phyloP scores from a whole-genome alignment of 2,888 invertebrate genomes.

The Erannis defoliaria region DNA sequence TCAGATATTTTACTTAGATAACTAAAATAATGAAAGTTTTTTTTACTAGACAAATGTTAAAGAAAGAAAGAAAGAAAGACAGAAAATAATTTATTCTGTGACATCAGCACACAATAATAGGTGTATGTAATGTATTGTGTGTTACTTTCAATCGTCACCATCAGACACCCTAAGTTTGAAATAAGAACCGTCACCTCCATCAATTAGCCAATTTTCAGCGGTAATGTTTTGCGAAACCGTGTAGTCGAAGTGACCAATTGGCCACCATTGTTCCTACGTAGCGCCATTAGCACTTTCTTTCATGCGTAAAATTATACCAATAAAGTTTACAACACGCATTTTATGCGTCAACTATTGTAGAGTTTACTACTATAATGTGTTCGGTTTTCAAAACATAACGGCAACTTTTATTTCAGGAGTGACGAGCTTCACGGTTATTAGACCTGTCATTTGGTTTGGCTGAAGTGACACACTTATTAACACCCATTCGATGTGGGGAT shows the following conservation, averaged over 20 bases:
- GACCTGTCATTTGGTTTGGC: slow-evolving; percentile 53
- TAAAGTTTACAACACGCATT: background rate
- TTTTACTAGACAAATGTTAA: no score
- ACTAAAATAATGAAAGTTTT: no score
- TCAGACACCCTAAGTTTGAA: background rate
- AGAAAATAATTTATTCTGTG: no score
- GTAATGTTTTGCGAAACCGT: background rate
- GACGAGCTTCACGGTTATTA: slow-evolving; percentile 62
- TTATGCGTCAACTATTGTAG: background rate
- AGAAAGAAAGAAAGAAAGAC: no score
- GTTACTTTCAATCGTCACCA: no score
- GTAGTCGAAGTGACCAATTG: background rate
- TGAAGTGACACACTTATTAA: slow-evolving; percentile 46
- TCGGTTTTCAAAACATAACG: slow-evolving; percentile 38
- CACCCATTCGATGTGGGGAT: slow-evolving; percentile 40
- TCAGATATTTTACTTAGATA: no score
- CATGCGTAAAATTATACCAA: background rate
- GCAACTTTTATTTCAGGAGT: slow-evolving; percentile 38
- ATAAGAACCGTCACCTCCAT: no score
- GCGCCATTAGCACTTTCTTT: slow-evolving; percentile 9
- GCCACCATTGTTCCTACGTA: background rate
- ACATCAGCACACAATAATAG: no score
- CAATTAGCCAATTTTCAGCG: background rate
- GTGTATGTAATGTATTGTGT: no score
- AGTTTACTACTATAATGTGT: background rate